Base-by-base conservation (phyloP, 2,888 invertebrate genomes). In the Actias luna region DNA sequence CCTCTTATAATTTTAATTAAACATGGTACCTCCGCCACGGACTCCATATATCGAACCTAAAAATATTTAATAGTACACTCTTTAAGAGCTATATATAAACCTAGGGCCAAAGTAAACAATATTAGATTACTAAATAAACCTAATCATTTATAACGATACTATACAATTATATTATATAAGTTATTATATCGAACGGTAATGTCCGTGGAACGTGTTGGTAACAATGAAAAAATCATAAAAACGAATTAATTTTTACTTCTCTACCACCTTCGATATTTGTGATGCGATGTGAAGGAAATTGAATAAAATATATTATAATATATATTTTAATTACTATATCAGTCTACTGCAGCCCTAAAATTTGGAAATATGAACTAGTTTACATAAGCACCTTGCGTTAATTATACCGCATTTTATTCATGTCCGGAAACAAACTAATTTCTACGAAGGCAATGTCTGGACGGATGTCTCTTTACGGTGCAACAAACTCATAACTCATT, bases 361-460 rank as follows among this genome's bases (percentile, higher is more conserved):
- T 22, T 22, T 31, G 36, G 69, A 42, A n/a, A 42, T 7, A 42
- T 68, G 33, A 61, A 31, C 63, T 61, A 57, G 10, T 29, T 36
- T 8, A 33, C n/a, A 7, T 35, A 58, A 42, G 64, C 55, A 64
- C 46, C 12, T 25, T 58, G 62, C 57, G 14, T 61, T 10, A 16
- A 29, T 55, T 29, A 5, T 55, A 55, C 16, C 16, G 29, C 3
- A 16, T 55, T n/a, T 55, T 10, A n/a, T 29, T 10, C 0, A 52
- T 52, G 3, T 5, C 25, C 0, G 1, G 12, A 1, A 7, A 36
- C 36, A 29, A 5, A 42, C 29, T 42, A 59, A 16, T 16, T 29
- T 59, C 22, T 42, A 59, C 59, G 29, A 61, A 76, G 81, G 81
- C 82, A 78, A 76, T 78, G 74, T 74, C 68, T 74, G 82, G 80